Evolutionary conservation across 1,140 invertebrate genomes (phyloP).

Genomic region (Drosophila kurseongensis): DNA sequence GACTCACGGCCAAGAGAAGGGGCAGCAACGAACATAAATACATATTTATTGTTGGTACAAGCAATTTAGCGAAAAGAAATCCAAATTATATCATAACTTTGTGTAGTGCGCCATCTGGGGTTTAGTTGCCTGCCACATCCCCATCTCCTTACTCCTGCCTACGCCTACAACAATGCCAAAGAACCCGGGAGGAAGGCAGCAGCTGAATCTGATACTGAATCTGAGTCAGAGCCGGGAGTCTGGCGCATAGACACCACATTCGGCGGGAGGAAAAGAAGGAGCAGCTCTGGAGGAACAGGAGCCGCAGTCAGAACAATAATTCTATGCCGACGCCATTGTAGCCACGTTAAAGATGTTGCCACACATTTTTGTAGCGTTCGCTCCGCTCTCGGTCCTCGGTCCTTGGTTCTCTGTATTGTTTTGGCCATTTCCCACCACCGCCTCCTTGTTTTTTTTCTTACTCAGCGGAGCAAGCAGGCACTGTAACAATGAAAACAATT

Average conservation of each 20-base stretch:
- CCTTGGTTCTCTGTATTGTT: constrained; percentile 39
- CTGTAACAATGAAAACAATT: constrained; percentile 80
- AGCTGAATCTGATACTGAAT: constrained; percentile 44
- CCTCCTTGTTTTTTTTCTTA: background rate
- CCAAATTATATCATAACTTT: constrained; percentile 84
- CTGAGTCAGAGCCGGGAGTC: constrained; percentile 11
- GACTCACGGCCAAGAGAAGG: constrained; percentile 17
- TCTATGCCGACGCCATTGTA: constrained; percentile 75
- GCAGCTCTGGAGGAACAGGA: constrained; percentile 3
- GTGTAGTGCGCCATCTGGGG: constrained; percentile 82
- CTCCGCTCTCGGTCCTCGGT: constrained; percentile 24
- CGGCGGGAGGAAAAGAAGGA: background rate
- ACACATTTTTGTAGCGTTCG: constrained; percentile 74
- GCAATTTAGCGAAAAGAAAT: constrained; percentile 83
- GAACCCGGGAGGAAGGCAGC: constrained; percentile 26
- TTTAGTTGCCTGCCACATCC: constrained; percentile 63
- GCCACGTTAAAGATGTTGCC: constrained; percentile 81
- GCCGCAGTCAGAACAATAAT: constrained; percentile 63
- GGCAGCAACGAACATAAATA: constrained; percentile 70
- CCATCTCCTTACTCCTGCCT: constrained; percentile 19
- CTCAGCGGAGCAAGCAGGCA: constrained; percentile 14
- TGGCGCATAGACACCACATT: constrained; percentile 39
- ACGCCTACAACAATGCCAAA: constrained; percentile 71
- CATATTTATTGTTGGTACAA: constrained; percentile 83
- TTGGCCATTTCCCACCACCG: constrained; percentile 23